phyloP scores from a whole-genome alignment of 2,888 invertebrate species.

The Amiota mariae region DNA sequence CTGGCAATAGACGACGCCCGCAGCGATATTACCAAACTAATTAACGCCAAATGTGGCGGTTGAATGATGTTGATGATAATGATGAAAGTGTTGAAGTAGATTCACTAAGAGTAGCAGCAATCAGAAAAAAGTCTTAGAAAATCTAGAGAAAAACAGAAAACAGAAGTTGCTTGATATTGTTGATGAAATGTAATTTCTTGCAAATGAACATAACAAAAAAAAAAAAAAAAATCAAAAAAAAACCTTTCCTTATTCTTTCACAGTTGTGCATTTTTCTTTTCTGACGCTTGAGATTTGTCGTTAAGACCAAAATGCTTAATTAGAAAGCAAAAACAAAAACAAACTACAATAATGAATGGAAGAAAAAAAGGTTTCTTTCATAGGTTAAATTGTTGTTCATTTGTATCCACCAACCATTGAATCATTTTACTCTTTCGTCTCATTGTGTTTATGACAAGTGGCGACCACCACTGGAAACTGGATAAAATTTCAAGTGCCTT shows the following conservation, averaged over 20 bases:
- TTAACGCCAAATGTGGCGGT: slow-evolving; percentile 59
- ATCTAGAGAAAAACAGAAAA: slow-evolving; percentile 3
- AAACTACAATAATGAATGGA: background rate
- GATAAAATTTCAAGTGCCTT: slow-evolving; percentile 10
- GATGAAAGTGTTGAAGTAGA: slow-evolving; percentile 25
- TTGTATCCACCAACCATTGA: no score
- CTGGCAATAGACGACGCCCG: slow-evolving; percentile 57
- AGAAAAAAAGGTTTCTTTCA: background rate
- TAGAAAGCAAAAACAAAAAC: slow-evolving; percentile 12
- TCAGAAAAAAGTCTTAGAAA: background rate
- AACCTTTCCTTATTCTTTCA: background rate
- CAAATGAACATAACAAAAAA: background rate
- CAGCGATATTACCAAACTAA: slow-evolving; percentile 59
- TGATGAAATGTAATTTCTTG: slow-evolving; percentile 20
- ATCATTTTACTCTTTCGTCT: no score
- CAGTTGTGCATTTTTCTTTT: background rate
- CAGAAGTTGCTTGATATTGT: background rate
- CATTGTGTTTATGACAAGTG: no score
- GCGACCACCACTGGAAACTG: background rate
- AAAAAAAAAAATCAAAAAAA: slow-evolving; percentile 22
- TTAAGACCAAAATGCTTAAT: slow-evolving; percentile 20
- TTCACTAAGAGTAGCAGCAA: slow-evolving; percentile 16
- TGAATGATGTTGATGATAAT: slow-evolving; percentile 43
- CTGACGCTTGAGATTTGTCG: background rate
- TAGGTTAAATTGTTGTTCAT: no score